These are phyloP conservation scores for Melanotaenia trifasciata DNA, from an alignment of 2,797 vertebrate species.

Conservation along the genomic window DNA sequence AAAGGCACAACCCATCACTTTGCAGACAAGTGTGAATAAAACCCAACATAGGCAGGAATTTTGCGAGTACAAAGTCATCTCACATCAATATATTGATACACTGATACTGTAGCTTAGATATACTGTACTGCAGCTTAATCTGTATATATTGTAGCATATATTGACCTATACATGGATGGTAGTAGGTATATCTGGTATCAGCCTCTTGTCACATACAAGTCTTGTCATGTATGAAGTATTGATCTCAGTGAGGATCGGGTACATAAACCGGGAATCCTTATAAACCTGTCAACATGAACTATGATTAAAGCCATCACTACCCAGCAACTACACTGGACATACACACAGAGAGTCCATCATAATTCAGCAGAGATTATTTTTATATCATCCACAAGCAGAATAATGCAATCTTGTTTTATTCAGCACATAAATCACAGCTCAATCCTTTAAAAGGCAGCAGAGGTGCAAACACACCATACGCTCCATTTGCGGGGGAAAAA, in stretches of 20 bases:
- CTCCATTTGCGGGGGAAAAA: conserved; percentile 2
- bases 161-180: conserved; percentile 53
- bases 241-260: conserved; percentile 46
- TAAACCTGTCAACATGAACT: conserved; percentile 63
- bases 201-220: conserved; percentile 64
- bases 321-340: conserved; percentile 11
- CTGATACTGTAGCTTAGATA: conserved; percentile 58
- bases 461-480: conserved; percentile 48
- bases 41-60: conserved; percentile 1
- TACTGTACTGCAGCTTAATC: conserved; percentile 47
- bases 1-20: conserved; percentile 32
- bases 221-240: conserved; percentile 62
- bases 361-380: conserved; percentile 57
- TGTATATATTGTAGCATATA: conserved; percentile 56
- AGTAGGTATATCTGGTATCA: conserved; percentile 50
- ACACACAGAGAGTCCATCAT: conserved; percentile 30
- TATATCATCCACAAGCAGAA: conserved; percentile 46
- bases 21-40: conserved; percentile 8
- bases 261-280: conserved; percentile 54
- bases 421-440: conserved; percentile 63
- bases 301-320: conserved; percentile 48
- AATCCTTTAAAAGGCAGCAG: conserved; percentile 51
- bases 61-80: conserved; percentile 18
- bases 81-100: conserved; percentile 46
- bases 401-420: conserved; percentile 59